These are phyloP conservation scores for Agonopterix heracliana DNA, from an alignment of 2,888 invertebrate species.

Conservation along the genomic window DNA sequence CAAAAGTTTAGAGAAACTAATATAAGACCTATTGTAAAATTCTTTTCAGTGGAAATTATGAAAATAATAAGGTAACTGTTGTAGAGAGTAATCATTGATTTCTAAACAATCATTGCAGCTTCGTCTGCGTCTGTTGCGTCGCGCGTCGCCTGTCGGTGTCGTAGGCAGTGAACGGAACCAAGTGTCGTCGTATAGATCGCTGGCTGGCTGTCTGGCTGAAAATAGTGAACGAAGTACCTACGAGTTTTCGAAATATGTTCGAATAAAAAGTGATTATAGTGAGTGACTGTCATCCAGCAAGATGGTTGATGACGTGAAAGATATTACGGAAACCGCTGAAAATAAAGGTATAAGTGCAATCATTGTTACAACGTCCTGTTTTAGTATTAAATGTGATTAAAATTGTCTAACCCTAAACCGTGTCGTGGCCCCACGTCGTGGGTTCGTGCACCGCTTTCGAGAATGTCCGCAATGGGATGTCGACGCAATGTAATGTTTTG, in stretches of 20 bases:
- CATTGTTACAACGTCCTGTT: slow-evolving; percentile 62
- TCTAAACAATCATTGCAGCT: too few relatives aligned
- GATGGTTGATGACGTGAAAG: slow-evolving; percentile 75
- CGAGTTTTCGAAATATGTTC: slow-evolving; percentile 74
- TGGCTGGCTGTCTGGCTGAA: slow-evolving; percentile 62
- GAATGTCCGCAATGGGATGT: slow-evolving; percentile 63
- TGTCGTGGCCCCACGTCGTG: slow-evolving; percentile 75
- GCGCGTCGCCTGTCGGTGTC: slow-evolving; percentile 15
- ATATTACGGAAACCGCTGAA: slow-evolving; percentile 73
- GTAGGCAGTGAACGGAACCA: slow-evolving; percentile 65
- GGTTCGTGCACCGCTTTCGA: slow-evolving; percentile 63
- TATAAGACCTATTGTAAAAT: too few relatives aligned
- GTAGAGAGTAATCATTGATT: too few relatives aligned
- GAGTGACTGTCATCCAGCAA: slow-evolving; percentile 74
- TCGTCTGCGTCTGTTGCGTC: not conserved
- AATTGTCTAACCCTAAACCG: slow-evolving; percentile 71
- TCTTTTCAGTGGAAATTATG: too few relatives aligned
- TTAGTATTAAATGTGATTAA: slow-evolving; percentile 66
- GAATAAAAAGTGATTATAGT: slow-evolving; percentile 71
- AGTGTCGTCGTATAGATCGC: slow-evolving; percentile 54
- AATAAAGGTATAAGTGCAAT: slow-evolving; percentile 72
- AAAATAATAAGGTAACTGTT: too few relatives aligned
- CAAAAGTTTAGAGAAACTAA: too few relatives aligned
- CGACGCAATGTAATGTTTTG: slow-evolving; percentile 61
- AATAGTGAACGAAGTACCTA: slow-evolving; percentile 71